Conservation (phyloP, 30 jellyfish, hydroid and myxozoan genomes). For the Sanderia malayensis region DNA sequence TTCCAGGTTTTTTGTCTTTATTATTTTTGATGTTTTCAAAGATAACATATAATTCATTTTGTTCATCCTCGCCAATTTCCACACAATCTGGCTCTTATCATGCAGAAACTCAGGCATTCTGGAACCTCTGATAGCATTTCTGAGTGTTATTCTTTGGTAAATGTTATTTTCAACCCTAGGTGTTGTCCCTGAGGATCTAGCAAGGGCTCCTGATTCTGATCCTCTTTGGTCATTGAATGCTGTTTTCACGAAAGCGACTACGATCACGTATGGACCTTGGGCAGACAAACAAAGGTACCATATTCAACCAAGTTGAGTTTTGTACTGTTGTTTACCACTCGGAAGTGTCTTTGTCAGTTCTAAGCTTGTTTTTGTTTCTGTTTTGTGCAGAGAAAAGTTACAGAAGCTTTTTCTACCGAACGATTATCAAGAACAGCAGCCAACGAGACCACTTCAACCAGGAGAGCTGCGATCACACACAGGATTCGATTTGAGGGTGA, state of each 20-base stretch:
- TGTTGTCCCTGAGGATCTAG: constrained; percentile 69
- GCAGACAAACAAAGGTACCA: constrained; percentile 87
- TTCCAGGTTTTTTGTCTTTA: too few relatives aligned
- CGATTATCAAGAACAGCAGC: constrained; percentile 82
- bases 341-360: too few relatives aligned
- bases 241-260: constrained; percentile 70
- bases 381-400: constrained; percentile 58
- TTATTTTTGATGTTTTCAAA: too few relatives aligned
- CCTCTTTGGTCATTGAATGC: constrained; percentile 82
- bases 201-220: constrained; percentile 82
- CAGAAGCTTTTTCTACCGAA: constrained; percentile 84
- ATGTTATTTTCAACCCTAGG: too few relatives aligned
- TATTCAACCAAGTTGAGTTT: too few relatives aligned
- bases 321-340: too few relatives aligned
- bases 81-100: too few relatives aligned
- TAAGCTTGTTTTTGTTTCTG: not conserved
- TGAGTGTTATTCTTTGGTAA: too few relatives aligned
- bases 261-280: constrained; percentile 96
- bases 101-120: too few relatives aligned
- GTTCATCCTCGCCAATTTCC: too few relatives aligned
- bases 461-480: constrained; percentile 83
- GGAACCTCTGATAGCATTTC: too few relatives aligned
- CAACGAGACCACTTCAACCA: constrained; percentile 77
- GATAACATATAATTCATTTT: too few relatives aligned
- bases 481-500: constrained; percentile 82